Base-by-base conservation (phyloP, 2,113 vertebrate species). In the Antechinus flavipes region DNA sequence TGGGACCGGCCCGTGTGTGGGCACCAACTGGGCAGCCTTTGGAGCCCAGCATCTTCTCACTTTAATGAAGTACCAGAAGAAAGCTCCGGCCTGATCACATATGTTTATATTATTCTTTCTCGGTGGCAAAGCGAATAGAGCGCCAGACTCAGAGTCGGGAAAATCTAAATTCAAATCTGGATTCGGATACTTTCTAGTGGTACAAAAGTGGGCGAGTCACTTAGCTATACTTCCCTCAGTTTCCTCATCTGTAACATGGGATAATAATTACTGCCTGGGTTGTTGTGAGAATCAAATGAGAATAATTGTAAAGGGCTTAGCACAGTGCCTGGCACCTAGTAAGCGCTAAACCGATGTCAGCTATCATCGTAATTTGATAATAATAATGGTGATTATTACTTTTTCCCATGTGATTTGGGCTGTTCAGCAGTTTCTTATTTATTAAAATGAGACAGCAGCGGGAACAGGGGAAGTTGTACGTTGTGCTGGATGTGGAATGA, bases 131-230 rank as follows among this genome's bases (percentile, higher is more conserved):
- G 61, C 2, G 3, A 6, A 19, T 1, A n/a, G 30, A 76, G 14
- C 1, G 1, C 35, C 35, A n/a, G 35, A 2, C 3, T 1, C 8
- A 19, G 19, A 7, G 35, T 7, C 6, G 2, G 35, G 68, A 84
- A 22, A 42, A 19, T n/a, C 68, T 22, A 42, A 84, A 7, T 84
- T 84, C 16, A 84, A 84, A 42, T n/a, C 35, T 84, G 35, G 16
- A 5, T 12, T 42, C 35, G 8, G 68, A n/a, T 8, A 7, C 35
- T 84, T 68, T 42, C 68, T 84, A 84, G 35, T 16, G 7, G 6
- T 42, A n/a, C 16, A 16, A 42, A 35, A 19, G 10, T 68, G 30
- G 58, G 30, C 58, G 35, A 68, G 30, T 68, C 58, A 30, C 27
- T 68, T 35, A 35, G 12, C 58, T 14, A 14, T 35, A 30, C 12